A percentile compares a stretch with the other conserved stretches of the same genome.
Evolutionary conservation across 2,888 invertebrate species (phyloP).

Genomic region (Oxytorus armatus): DNA sequence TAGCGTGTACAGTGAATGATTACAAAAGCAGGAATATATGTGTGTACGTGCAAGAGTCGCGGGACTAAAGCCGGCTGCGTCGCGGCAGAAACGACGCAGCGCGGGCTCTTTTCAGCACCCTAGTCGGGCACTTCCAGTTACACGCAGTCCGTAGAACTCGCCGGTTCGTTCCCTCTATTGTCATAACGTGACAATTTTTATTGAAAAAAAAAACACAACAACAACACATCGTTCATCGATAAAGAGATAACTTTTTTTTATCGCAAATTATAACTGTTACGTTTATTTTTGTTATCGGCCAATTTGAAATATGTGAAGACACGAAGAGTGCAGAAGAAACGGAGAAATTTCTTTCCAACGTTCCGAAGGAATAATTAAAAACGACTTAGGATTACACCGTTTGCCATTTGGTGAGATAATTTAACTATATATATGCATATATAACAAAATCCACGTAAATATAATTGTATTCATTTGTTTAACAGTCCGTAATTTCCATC

Average conservation of each 20-base stretch:
- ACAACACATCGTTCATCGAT: neutral
- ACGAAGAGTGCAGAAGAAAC: neutral
- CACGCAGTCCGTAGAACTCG: conserved; percentile 78
- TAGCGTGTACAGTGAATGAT: conserved; percentile 3
- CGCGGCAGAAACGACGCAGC: conserved; percentile 37
- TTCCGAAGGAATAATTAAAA: conserved; percentile 12
- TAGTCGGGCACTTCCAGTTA: conserved; percentile 75
- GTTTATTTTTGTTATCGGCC: neutral
- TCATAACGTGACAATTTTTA: conserved; percentile 8
- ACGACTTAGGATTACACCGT: neutral
- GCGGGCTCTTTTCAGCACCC: conserved; percentile 71
- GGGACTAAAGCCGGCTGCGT: conserved; percentile 41
- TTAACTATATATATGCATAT: too few relatives aligned
- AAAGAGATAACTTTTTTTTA: neutral
- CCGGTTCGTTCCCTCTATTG: conserved; percentile 61
- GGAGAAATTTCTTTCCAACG: neutral
- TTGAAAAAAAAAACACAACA: neutral
- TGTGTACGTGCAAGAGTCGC: conserved; percentile 37
- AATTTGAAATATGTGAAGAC: neutral
- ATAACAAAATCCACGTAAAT: neutral
- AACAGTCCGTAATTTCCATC: neutral
- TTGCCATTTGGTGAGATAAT: conserved; percentile 5
- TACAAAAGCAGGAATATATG: conserved; percentile 5
- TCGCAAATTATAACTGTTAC: neutral
- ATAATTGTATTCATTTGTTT: conserved; percentile 6